These are phyloP conservation scores for Thereva unica DNA, from an alignment of 2,888 invertebrate genomes.

Conservation along the genomic window DNA sequence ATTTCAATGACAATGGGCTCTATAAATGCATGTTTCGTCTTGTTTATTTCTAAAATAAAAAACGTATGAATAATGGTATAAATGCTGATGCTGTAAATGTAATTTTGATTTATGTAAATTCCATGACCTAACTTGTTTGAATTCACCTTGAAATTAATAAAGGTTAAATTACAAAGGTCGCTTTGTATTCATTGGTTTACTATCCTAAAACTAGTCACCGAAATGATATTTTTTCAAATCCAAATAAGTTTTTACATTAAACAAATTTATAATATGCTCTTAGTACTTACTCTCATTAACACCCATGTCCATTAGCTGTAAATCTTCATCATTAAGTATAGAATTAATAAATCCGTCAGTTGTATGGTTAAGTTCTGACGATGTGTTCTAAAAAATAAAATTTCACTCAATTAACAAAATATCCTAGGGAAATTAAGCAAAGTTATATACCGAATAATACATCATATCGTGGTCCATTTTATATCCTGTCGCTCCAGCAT, in stretches of 20 bases:
- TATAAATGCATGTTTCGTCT: too few relatives aligned
- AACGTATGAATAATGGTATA: too few relatives aligned
- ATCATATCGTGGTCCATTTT: conserved; percentile 78
- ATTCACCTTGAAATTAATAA: too few relatives aligned
- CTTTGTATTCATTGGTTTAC: too few relatives aligned
- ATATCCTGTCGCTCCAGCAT: conserved; percentile 63
- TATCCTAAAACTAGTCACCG: too few relatives aligned
- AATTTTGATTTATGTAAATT: too few relatives aligned
- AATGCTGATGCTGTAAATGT: too few relatives aligned
- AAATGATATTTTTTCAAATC: too few relatives aligned
- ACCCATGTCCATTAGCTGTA: conserved; percentile 91
- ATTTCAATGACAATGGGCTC: too few relatives aligned
- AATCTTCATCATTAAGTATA: conserved; percentile 84
- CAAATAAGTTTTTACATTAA: not conserved
- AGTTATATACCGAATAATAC: conserved; percentile 75
- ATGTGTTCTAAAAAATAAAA: conserved; percentile 59
- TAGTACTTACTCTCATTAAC: conserved; percentile 77
- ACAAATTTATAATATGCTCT: not conserved
- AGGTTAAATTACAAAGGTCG: too few relatives aligned
- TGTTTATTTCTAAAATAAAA: too few relatives aligned
- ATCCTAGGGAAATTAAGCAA: not conserved
- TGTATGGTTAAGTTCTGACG: conserved; percentile 72
- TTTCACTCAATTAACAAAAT: conserved; percentile 12
- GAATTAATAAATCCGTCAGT: conserved; percentile 86
- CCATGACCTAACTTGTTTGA: too few relatives aligned